Percentiles rank a stretch among this genome's conserved stretches.
Evolutionary conservation across 2,797 vertebrate species (phyloP).

Genomic region (Petrocephalus sullivani): DNA sequence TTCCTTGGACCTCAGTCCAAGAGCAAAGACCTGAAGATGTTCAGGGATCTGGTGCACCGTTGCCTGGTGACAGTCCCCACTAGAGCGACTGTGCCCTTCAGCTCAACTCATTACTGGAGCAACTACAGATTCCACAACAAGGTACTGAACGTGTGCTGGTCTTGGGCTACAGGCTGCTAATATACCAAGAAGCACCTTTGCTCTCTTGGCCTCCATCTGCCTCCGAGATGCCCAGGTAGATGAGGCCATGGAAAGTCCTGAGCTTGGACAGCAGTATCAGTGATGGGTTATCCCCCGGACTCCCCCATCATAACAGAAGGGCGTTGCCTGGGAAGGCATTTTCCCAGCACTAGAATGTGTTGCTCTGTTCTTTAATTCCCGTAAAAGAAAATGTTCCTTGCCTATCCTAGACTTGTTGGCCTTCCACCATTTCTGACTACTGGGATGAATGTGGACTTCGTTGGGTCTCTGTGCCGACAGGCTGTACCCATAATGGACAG

Average conservation of each 20-base stretch:
- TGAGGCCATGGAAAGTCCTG: conserved; percentile 11
- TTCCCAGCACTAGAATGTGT: not conserved
- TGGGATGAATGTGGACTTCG: not conserved
- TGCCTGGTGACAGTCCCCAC: conserved; percentile 85
- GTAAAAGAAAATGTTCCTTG: not conserved
- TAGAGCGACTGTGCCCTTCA: conserved; percentile 80
- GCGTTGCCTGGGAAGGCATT: not conserved
- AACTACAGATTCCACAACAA: conserved; percentile 92
- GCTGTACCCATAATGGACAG: not conserved
- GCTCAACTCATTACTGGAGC: conserved; percentile 86
- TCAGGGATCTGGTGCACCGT: conserved; percentile 84
- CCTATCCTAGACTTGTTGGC: not conserved
- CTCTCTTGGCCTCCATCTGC: not conserved
- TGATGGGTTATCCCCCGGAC: conserved; percentile 1
- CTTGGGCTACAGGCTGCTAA: not conserved
- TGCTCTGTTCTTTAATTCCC: not conserved
- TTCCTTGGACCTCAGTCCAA: conserved; percentile 60
- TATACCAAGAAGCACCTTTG: not conserved
- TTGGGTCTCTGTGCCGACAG: not conserved
- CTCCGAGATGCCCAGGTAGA: conserved; percentile 6
- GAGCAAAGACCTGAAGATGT: conserved; percentile 68
- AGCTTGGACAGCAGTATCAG: not conserved
- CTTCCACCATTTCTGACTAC: not conserved
- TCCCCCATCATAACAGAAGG: not conserved
- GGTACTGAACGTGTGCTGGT: conserved; percentile 51